These are phyloP conservation scores for Drosophila ercepeae DNA, from an alignment of 1,140 invertebrate species.

Conservation along the genomic window DNA sequence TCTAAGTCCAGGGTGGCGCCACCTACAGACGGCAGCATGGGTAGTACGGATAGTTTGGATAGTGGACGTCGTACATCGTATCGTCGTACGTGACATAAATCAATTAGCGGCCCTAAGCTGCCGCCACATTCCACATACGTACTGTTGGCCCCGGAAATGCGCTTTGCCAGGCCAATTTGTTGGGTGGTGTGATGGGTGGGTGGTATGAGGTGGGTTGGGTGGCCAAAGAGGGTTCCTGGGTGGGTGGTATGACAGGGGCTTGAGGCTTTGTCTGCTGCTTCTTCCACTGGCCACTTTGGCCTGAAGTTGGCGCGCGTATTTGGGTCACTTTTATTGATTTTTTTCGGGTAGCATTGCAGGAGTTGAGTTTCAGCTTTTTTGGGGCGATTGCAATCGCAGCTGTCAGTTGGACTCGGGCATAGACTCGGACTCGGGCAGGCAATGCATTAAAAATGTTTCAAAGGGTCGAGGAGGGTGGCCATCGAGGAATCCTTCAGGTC, in stretches of 20 bases:
- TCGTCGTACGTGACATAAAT: slow-evolving; percentile 74
- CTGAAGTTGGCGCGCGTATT: slow-evolving; percentile 74
- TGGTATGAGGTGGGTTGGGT: neutral
- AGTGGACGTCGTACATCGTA: neutral
- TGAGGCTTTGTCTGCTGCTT: slow-evolving; percentile 15
- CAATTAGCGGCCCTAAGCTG: slow-evolving; percentile 77
- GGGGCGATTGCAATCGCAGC: slow-evolving; percentile 64
- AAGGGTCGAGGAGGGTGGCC: neutral
- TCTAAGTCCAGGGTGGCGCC: neutral
- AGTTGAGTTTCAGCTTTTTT: slow-evolving; percentile 13
- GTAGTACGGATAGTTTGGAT: neutral
- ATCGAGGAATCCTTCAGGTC: slow-evolving; percentile 2
- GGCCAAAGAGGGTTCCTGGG: too few species aligned
- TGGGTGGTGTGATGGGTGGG: slow-evolving; percentile 4
- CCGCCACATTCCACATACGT: slow-evolving; percentile 36
- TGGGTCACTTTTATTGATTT: slow-evolving; percentile 80
- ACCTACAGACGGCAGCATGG: neutral
- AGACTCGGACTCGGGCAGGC: too few species aligned
- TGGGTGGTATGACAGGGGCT: slow-evolving; percentile 30
- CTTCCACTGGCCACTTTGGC: slow-evolving; percentile 37
- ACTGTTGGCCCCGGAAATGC: slow-evolving; percentile 64
- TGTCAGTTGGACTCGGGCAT: slow-evolving; percentile 26
- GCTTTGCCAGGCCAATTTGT: slow-evolving; percentile 51
- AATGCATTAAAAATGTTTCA: slow-evolving; percentile 25
- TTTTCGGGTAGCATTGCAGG: slow-evolving; percentile 32